These are phyloP conservation scores for Sialia sialis DNA, from an alignment of 2,113 vertebrate species.

Conservation along the genomic window DNA sequence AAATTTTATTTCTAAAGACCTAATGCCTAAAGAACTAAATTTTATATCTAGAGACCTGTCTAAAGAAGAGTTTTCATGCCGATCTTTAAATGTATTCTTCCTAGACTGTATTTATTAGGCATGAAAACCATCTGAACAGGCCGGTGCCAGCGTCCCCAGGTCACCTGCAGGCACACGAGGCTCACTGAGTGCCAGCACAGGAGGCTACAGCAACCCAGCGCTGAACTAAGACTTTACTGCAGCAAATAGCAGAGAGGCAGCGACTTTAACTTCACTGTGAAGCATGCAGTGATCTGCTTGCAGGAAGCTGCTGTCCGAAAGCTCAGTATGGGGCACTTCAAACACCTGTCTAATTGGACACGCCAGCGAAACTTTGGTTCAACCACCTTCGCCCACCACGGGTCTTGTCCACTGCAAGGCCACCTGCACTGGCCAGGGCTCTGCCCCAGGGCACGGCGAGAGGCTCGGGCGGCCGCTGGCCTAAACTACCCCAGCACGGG, in stretches of 20 bases:
- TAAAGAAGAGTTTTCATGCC: not conserved
- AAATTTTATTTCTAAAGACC: not conserved
- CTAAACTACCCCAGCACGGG: fast-evolving
- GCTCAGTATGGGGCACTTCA: fast-evolving
- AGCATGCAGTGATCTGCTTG: fast-evolving
- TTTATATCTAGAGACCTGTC: not conserved
- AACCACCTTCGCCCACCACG: not conserved
- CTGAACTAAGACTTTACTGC: not conserved
- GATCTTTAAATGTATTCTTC: not conserved
- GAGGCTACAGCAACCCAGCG: not conserved
- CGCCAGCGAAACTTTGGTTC: not conserved
- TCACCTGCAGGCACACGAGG: not conserved
- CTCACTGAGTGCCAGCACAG: not conserved
- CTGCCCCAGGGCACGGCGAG: not conserved
- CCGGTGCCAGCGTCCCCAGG: not conserved
- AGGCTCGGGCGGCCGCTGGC: fast-evolving
- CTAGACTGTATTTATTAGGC: not conserved
- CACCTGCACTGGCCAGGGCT: not conserved
- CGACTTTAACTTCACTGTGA: not conserved
- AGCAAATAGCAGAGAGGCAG: not conserved
- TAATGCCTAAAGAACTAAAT: not conserved
- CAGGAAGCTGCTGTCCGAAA: not conserved
- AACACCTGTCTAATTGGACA: not conserved
- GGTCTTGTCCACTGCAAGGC: fast-evolving
- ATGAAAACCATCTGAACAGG: not conserved